These are phyloP conservation scores for Propithecus deckenii DNA, from an alignment of 2,797 vertebrate genomes.

Conservation along the genomic window DNA sequence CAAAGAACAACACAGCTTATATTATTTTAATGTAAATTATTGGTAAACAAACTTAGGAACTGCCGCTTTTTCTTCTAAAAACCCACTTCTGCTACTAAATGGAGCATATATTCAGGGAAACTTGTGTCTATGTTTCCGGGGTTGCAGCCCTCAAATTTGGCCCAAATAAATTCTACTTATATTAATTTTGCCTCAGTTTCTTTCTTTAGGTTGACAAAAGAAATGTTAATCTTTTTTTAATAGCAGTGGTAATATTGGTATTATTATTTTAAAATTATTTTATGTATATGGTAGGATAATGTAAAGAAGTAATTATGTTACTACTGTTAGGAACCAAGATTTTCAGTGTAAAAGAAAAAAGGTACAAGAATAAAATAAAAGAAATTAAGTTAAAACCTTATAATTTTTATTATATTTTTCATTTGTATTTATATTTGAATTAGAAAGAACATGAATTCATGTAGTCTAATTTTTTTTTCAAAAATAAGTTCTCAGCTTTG, in stretches of 20 bases:
- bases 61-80: neutral
- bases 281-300: neutral
- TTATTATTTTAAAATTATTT: constrained; percentile 28
- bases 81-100: neutral
- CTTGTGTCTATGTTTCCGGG: neutral
- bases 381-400: neutral
- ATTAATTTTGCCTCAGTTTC: neutral
- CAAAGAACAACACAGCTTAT: neutral
- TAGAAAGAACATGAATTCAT: neutral
- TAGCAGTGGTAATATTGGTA: neutral
- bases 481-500: neutral
- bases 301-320: neutral
- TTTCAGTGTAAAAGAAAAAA: neutral
- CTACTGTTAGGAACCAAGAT: neutral
- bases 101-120: neutral
- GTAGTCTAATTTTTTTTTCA: neutral
- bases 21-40: neutral
- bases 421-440: neutral
- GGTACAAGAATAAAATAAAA: neutral
- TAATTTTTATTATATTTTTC: neutral
- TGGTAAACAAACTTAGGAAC: neutral
- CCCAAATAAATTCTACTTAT: neutral
- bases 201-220: neutral
- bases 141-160: neutral
- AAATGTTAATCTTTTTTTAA: neutral